These are phyloP conservation scores for Dysmachus trigonus DNA, from an alignment of 2,888 invertebrate species.

Conservation along the genomic window DNA sequence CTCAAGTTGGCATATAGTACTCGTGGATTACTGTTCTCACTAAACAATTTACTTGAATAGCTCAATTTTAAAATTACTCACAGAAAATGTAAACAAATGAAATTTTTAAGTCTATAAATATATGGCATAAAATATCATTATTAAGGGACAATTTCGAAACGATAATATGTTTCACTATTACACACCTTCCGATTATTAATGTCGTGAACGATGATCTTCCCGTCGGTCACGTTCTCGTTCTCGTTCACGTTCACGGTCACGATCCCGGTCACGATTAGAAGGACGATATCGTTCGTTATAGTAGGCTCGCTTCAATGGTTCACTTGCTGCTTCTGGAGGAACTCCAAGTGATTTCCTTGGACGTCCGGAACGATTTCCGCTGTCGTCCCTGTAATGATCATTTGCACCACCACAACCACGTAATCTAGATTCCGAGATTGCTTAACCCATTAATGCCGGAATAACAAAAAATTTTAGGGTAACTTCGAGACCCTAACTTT, in stretches of 20 bases:
- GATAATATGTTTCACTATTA: neutral
- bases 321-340: constrained; percentile 63
- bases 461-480: too few relatives aligned
- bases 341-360: constrained; percentile 68
- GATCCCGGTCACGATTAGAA: constrained; percentile 73
- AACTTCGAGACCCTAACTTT: too few relatives aligned
- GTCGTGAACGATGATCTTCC: constrained; percentile 77
- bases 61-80: constrained; percentile 15
- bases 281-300: constrained; percentile 87
- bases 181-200: constrained; percentile 62
- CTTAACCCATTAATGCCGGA: constrained; percentile 70
- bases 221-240: constrained; percentile 73
- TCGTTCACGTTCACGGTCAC: constrained; percentile 73
- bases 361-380: constrained; percentile 66
- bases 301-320: constrained; percentile 70
- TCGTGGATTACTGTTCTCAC: neutral
- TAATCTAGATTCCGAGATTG: constrained; percentile 86
- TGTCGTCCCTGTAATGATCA: constrained; percentile 63
- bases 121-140: constrained; percentile 3
- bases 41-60: neutral
- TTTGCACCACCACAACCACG: constrained; percentile 60
- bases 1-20: neutral
- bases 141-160: neutral
- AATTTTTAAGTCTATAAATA: neutral
- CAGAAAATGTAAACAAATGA: neutral